Conservation (phyloP, 2,888 invertebrate species). For the Flexamia atlantica region DNA sequence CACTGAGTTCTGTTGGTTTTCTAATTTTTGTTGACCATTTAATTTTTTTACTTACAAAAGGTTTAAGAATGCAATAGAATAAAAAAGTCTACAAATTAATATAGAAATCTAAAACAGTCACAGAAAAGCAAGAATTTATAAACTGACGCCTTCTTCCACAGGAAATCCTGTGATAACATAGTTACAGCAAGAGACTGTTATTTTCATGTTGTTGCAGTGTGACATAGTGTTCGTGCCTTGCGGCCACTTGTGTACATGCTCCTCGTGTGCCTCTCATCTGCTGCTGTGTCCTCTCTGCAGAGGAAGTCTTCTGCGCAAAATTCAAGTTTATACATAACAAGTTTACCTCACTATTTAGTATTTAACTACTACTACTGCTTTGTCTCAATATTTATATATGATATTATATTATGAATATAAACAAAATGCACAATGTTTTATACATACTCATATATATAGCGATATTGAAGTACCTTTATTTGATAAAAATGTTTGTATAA, state of each 20-base stretch:
- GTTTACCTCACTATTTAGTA: neutral
- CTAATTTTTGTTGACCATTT: too few species aligned
- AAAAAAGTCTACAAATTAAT: too few species aligned
- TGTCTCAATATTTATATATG: neutral
- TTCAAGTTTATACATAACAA: conserved; percentile 81
- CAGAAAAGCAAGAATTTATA: too few species aligned
- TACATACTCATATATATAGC: neutral
- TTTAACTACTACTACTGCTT: neutral
- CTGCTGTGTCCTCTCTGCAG: conserved; percentile 89
- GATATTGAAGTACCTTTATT: conserved; percentile 7
- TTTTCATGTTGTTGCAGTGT: conserved; percentile 78
- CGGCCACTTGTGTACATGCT: conserved; percentile 92
- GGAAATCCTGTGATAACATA: too few species aligned
- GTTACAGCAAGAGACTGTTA: too few species aligned
- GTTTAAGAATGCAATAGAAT: too few species aligned
- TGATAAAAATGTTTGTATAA: too few species aligned
- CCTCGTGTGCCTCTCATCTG: conserved; percentile 81
- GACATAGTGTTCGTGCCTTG: conserved; percentile 91
- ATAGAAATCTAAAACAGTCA: too few species aligned
- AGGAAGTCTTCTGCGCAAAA: conserved; percentile 82
- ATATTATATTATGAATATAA: neutral
- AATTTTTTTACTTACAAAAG: too few species aligned
- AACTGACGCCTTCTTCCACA: too few species aligned
- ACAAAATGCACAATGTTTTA: conserved; percentile 10
- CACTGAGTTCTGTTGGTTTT: too few species aligned